Base-by-base conservation (phyloP, 2,888 invertebrate species). In the Thera obeliscata region DNA sequence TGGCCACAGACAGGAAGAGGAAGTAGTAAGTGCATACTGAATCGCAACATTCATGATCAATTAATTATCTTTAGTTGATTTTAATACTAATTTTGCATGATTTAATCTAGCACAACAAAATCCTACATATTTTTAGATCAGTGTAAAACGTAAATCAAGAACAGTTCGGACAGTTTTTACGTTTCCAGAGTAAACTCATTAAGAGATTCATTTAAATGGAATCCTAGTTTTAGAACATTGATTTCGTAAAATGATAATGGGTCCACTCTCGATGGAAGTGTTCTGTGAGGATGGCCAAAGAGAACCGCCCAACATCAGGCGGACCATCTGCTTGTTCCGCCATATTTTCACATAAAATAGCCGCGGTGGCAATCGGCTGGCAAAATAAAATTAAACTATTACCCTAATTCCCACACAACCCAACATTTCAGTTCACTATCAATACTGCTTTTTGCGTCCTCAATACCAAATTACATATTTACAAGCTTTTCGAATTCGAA, bases 131-230 rank as follows among this genome's bases (percentile, higher is more conserved):
- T 7, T 41, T 1, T 41, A 41, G 7, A 7, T 7, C 7, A 41
- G 22, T 49, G 49, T 49, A 12, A 3, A 49, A 22, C 22, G 52
- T 8, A 8, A 52, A 52, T 52, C 33, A 33, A 33, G 9, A 33
- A 33, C 8, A 33, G 2, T 8, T 22, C 8, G 3, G 22, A 50
- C 22, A 22, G 50, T 22, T 52, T 33, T 33, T 33, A 33, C 22
- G 33, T 52, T 52, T 52, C 22, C 5, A 33, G 66, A 12, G 52
- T 56, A 66, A 59, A 60, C 43, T 63, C 52, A 59, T 35, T 58
- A 55, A 67, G 73, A 72, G 73, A 71, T 74, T 74, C 67, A 61
- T 56, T 54, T 56, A 60, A 54, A 48, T 55, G 12, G 43, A 50
- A 43, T 57, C 8, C 48, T 52, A 55, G 59, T 50, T 52, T 61